phyloP scores from a whole-genome alignment of 2,888 invertebrate genomes.

The Melieria omissa region DNA sequence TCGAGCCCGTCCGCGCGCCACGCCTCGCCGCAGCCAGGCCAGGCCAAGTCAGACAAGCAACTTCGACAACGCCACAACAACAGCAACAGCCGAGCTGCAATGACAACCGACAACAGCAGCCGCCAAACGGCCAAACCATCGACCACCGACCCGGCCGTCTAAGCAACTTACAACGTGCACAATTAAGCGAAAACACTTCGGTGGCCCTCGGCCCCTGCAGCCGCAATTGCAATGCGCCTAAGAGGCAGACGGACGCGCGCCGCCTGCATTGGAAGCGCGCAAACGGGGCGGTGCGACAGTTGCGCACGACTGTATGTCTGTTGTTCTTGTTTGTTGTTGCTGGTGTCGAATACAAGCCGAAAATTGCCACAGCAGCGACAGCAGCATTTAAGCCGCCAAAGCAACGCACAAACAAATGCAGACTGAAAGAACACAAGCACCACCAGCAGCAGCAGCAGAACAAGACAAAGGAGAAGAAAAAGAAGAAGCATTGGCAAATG shows the following conservation, averaged over 20 bases:
- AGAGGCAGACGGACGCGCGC: not conserved
- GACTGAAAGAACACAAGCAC: too few species aligned
- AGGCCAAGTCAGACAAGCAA: conserved; percentile 28
- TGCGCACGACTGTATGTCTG: too few species aligned
- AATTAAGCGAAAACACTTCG: conserved; percentile 20
- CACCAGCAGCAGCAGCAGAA: too few species aligned
- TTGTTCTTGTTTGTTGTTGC: too few species aligned
- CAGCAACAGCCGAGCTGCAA: not conserved
- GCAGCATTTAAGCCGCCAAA: not conserved
- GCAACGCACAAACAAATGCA: not conserved
- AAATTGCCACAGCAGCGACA: not conserved
- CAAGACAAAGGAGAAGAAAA: not conserved
- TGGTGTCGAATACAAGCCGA: not conserved
- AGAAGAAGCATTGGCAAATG: not conserved
- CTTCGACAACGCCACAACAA: conserved; percentile 1
- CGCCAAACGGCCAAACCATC: conserved; percentile 39
- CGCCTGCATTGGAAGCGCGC: too few species aligned
- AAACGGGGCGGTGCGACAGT: too few species aligned
- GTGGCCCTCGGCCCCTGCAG: conserved; percentile 28
- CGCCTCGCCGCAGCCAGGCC: not conserved
- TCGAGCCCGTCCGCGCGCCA: too few species aligned
- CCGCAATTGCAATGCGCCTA: conserved; percentile 24
- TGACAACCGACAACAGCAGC: not conserved
- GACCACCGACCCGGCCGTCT: not conserved
- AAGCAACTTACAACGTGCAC: conserved; percentile 13